phyloP scores from a whole-genome alignment of 2,797 vertebrate species.

The Salmo trutta region DNA sequence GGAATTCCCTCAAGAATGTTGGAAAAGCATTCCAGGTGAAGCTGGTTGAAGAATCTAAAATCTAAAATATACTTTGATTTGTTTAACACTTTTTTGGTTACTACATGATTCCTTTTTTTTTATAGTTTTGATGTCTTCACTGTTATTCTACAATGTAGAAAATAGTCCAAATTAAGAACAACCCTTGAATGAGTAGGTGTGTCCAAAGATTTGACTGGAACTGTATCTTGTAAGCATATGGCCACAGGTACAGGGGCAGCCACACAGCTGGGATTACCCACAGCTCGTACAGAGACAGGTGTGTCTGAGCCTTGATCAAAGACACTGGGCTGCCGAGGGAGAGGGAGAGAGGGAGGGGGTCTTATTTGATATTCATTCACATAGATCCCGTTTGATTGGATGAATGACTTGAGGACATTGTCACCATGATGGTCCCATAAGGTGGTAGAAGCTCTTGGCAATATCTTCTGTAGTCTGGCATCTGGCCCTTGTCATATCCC shows the following conservation, averaged over 20 bases:
- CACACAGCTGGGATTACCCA: slow-evolving; percentile 13
- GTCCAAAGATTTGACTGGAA: no score
- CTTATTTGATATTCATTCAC: slow-evolving; percentile 62
- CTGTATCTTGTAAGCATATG: background rate
- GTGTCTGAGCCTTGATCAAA: slow-evolving; percentile 59
- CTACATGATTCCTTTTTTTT: no score
- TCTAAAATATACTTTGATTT: no score
- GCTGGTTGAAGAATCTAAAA: no score
- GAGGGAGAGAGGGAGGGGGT: slow-evolving; percentile 9
- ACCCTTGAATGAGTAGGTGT: no score
- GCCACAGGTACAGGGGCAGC: slow-evolving; percentile 7
- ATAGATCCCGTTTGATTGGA: slow-evolving; percentile 52
- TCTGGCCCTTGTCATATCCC: background rate
- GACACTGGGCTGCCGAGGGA: slow-evolving; percentile 38
- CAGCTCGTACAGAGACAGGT: slow-evolving; percentile 35
- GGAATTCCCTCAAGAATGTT: no score
- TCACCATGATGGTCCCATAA: slow-evolving; percentile 45
- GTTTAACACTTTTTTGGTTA: no score
- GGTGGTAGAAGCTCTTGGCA: slow-evolving; percentile 38
- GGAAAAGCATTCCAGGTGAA: no score
- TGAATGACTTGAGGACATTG: slow-evolving; percentile 59
- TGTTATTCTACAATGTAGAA: no score
- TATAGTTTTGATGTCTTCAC: no score
- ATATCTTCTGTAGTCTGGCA: background rate
- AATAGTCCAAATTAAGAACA: no score